These are phyloP conservation scores for Aurelia coerulea DNA, from an alignment of 30 jellyfish, hydroid and myxozoan genomes.

Conservation along the genomic window DNA sequence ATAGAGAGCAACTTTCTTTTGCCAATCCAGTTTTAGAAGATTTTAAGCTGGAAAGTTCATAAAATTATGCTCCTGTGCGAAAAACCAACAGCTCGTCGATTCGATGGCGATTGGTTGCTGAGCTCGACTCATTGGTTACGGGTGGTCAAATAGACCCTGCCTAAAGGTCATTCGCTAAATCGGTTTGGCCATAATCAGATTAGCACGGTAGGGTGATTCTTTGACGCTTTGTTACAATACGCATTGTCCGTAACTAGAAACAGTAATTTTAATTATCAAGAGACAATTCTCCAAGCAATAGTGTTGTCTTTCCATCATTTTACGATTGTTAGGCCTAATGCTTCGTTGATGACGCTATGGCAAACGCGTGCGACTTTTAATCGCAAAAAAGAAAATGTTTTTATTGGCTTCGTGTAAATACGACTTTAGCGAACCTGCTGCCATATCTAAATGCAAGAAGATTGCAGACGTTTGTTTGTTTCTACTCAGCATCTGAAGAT, in stretches of 20 bases:
- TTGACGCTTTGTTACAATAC: slow-evolving; percentile 28
- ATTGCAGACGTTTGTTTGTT: too few relatives aligned
- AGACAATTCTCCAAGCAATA: not conserved
- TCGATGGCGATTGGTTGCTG: not conserved
- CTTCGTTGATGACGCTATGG: too few relatives aligned
- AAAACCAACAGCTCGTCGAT: slow-evolving; percentile 16
- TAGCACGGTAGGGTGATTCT: slow-evolving; percentile 47
- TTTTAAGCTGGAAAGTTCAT: not conserved
- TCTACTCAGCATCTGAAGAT: too few relatives aligned
- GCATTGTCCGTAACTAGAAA: slow-evolving; percentile 45
- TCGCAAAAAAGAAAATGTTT: too few relatives aligned
- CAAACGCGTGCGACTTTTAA: too few relatives aligned
- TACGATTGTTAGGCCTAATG: too few relatives aligned
- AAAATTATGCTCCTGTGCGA: not conserved
- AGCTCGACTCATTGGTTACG: slow-evolving; percentile 51
- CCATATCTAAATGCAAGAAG: too few relatives aligned
- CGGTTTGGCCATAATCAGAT: slow-evolving; percentile 23
- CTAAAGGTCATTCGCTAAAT: slow-evolving; percentile 63
- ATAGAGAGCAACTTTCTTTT: slow-evolving; percentile 40
- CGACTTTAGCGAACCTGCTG: too few relatives aligned
- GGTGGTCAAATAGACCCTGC: slow-evolving; percentile 49
- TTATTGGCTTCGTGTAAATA: too few relatives aligned
- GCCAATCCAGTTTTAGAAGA: slow-evolving; percentile 35
- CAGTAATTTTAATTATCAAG: slow-evolving; percentile 3
- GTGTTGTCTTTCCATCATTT: too few relatives aligned